Conservation (phyloP, 2,113 vertebrate species). For the Panurus biarmicus region DNA sequence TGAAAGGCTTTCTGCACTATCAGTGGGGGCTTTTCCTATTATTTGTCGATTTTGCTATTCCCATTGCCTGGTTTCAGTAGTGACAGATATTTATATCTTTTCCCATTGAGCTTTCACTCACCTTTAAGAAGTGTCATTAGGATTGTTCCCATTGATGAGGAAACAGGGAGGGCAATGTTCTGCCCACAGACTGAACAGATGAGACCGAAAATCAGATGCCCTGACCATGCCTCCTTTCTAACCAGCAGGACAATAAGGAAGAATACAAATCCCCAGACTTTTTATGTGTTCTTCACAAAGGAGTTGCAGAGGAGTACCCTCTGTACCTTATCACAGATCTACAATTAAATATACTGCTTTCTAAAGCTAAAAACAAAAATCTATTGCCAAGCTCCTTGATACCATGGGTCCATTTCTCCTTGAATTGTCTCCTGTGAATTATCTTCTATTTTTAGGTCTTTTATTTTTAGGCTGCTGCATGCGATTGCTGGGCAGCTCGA, state of each 20-base stretch:
- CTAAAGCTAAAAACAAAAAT: background rate
- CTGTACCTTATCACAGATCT: background rate
- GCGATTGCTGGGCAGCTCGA: slow-evolving; percentile 11
- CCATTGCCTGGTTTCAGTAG: background rate
- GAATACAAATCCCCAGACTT: background rate
- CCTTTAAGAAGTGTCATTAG: background rate
- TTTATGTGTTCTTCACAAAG: background rate
- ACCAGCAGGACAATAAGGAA: background rate
- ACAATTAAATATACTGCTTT: background rate
- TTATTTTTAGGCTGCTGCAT: slow-evolving; percentile 52
- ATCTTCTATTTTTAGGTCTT: slow-evolving; percentile 46
- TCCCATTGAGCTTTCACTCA: background rate
- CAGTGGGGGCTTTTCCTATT: background rate
- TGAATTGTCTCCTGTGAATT: slow-evolving; percentile 44
- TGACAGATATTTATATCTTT: background rate
- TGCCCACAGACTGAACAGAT: background rate
- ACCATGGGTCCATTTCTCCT: slow-evolving; percentile 24
- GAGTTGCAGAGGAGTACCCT: background rate
- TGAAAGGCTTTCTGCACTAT: background rate
- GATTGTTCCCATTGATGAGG: background rate
- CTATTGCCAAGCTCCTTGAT: background rate
- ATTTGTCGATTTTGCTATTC: background rate
- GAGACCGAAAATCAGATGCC: background rate
- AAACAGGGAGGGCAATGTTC: background rate
- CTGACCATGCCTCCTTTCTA: background rate